Percentiles rank a stretch among this genome's conserved stretches.
phyloP scores from a whole-genome alignment of 2,113 vertebrate species.

The Megaleporinus macrocephalus region DNA sequence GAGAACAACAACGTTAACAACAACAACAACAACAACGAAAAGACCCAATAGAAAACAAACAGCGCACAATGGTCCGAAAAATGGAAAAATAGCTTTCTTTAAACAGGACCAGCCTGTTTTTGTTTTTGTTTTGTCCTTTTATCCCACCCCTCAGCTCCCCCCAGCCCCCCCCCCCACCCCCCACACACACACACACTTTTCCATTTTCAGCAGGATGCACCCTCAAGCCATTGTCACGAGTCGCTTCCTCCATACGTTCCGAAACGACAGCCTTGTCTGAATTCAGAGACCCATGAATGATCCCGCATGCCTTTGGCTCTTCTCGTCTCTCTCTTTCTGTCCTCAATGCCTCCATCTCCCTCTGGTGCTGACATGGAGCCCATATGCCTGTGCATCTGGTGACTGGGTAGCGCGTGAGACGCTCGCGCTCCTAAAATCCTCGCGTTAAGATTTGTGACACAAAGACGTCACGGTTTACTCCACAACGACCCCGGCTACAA shows the following conservation, averaged over 20 bases:
- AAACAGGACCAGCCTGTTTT: conserved; percentile 82
- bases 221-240: conserved; percentile 62
- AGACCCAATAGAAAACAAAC: conserved; percentile 43
- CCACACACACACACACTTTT: background rate
- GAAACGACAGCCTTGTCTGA: conserved; percentile 39
- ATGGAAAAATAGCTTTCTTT: conserved; percentile 77
- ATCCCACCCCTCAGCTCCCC: conserved; percentile 35
- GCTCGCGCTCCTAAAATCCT: background rate
- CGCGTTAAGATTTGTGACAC: conserved; percentile 22
- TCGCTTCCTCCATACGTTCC: conserved; percentile 61
- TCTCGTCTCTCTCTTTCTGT: background rate
- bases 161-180: background rate
- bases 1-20: conserved; percentile 37
- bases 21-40: conserved; percentile 32
- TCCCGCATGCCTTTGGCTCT: background rate
- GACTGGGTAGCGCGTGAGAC: conserved; percentile 30
- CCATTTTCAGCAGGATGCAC: conserved; percentile 7
- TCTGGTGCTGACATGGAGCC: conserved; percentile 7
- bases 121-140: conserved; percentile 39
- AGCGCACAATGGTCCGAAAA: conserved; percentile 59
- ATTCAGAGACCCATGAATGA: background rate
- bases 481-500: conserved; percentile 52
- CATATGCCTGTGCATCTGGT: background rate
- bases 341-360: conserved; percentile 7
- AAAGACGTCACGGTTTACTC: conserved; percentile 49